These are phyloP conservation scores for Ametastegia equiseti DNA, from an alignment of 2,888 invertebrate species.

Conservation along the genomic window DNA sequence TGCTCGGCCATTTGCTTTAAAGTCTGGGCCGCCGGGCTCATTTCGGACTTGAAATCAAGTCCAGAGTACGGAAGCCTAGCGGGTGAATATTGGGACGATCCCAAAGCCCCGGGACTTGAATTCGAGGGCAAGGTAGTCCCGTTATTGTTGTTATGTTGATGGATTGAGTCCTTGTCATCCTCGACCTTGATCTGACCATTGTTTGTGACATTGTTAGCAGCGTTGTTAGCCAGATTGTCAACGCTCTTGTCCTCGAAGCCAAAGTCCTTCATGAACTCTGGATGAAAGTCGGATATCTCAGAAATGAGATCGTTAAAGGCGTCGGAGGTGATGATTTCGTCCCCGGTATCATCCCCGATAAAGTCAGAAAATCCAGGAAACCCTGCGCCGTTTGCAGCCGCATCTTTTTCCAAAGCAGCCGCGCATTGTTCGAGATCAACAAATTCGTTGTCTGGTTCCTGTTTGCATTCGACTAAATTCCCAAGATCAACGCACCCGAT, in stretches of 20 bases:
- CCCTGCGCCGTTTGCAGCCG: constrained; percentile 83
- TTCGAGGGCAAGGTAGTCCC: constrained; percentile 71
- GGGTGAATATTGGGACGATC: constrained; percentile 77
- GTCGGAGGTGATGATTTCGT: constrained; percentile 86
- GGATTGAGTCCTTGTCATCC: constrained; percentile 71
- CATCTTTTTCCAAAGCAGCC: constrained; percentile 91
- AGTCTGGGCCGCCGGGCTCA: constrained; percentile 96
- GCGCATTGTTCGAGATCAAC: constrained; percentile 92
- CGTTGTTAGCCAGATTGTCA: constrained; percentile 59
- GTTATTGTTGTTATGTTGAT: constrained; percentile 63
- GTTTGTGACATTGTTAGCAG: constrained; percentile 62
- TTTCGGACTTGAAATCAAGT: constrained; percentile 79
- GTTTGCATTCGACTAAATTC: constrained; percentile 88
- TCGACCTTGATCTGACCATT: constrained; percentile 73
- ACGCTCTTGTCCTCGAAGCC: constrained; percentile 83
- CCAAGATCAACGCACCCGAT: constrained; percentile 78
- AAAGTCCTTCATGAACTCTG: constrained; percentile 89
- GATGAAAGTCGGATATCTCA: constrained; percentile 89
- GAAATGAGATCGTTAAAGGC: constrained; percentile 92
- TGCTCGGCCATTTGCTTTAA: constrained; percentile 98
- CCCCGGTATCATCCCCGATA: constrained; percentile 90
- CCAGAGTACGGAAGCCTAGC: constrained; percentile 77
- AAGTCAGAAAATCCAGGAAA: constrained; percentile 89
- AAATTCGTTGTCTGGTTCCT: constrained; percentile 91
- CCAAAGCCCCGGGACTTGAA: constrained; percentile 73